A percentile compares a stretch with the other conserved stretches of the same genome.
These are phyloP conservation scores for Epistrophella euchroma DNA, from an alignment of 2,888 invertebrate genomes.

Conservation along the genomic window DNA sequence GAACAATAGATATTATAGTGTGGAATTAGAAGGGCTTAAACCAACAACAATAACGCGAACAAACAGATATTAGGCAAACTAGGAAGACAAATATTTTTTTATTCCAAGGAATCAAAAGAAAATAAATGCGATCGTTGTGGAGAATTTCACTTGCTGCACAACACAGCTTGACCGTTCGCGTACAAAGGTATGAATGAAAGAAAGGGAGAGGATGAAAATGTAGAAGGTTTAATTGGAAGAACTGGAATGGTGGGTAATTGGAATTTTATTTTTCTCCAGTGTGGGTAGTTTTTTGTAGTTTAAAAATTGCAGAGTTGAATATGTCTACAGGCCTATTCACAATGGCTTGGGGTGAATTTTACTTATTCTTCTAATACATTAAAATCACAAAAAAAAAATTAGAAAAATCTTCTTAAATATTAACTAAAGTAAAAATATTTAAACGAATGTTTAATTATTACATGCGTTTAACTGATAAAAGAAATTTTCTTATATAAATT, in stretches of 20 bases:
- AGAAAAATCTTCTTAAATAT: too few species aligned
- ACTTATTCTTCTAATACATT: too few species aligned
- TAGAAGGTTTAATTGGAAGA: constrained; percentile 56
- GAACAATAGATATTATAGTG: constrained; percentile 5
- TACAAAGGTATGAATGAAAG: constrained; percentile 75
- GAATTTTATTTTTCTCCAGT: constrained; percentile 47
- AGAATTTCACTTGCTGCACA: constrained; percentile 41
- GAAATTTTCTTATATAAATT: too few species aligned
- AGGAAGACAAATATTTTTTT: constrained; percentile 41
- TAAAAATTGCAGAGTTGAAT: constrained; percentile 11
- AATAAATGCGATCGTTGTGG: constrained; percentile 54
- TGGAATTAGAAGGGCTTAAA: constrained; percentile 1
- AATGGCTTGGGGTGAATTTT: constrained; percentile 14
- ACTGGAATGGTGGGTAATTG: constrained; percentile 53
- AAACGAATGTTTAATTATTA: too few species aligned
- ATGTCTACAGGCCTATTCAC: constrained; percentile 26
- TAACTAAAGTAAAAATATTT: too few species aligned
- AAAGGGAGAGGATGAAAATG: constrained; percentile 51
- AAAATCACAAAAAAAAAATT: too few species aligned
- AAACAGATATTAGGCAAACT: constrained; percentile 13
- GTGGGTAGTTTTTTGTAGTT: constrained; percentile 42
- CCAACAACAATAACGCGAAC: constrained; percentile 23
- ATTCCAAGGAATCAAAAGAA: constrained; percentile 40
- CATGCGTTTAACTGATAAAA: too few species aligned
- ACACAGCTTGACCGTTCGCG: constrained; percentile 49